Evolutionary conservation across 2,113 vertebrate genomes (phyloP).

Genomic region (Paraplagusia blochii): DNA sequence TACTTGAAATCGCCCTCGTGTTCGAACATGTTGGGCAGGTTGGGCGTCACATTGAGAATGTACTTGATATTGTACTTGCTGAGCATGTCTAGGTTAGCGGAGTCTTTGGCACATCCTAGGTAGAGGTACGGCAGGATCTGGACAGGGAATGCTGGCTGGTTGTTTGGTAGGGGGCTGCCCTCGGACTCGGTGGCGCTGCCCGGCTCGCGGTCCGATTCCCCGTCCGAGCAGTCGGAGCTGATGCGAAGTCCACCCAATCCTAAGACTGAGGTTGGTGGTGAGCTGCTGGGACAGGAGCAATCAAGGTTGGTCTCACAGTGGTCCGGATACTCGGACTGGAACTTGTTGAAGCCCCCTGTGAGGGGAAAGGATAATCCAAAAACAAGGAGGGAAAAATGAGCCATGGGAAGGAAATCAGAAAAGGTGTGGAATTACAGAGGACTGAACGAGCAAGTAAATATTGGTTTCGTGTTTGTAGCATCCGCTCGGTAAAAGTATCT

Average conservation of each 20-base stretch:
- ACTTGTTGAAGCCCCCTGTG: slow-evolving; percentile 96
- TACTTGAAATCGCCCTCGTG: slow-evolving; percentile 97
- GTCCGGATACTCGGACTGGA: slow-evolving; percentile 92
- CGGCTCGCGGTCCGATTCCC: slow-evolving; percentile 92
- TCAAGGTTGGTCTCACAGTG: slow-evolving; percentile 95
- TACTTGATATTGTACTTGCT: slow-evolving; percentile 98
- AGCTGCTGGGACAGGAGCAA: slow-evolving; percentile 88
- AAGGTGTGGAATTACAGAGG: too few relatives aligned
- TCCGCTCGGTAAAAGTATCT: too few relatives aligned
- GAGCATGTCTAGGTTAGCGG: slow-evolving; percentile 92
- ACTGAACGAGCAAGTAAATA: too few relatives aligned
- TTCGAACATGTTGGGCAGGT: slow-evolving; percentile 98
- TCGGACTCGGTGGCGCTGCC: slow-evolving; percentile 96
- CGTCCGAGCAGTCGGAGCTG: slow-evolving; percentile 94
- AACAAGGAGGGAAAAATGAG: background rate
- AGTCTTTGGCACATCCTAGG: slow-evolving; percentile 99
- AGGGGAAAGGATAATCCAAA: background rate
- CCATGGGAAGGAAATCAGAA: too few relatives aligned
- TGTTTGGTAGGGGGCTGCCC: slow-evolving; percentile 89
- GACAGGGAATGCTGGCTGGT: slow-evolving; percentile 95
- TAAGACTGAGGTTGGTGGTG: slow-evolving; percentile 88
- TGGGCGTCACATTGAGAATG: slow-evolving; percentile 98
- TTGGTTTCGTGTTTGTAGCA: too few relatives aligned
- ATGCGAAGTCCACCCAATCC: slow-evolving; percentile 92
- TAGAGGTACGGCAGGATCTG: slow-evolving; percentile 97